Evolutionary conservation across 2,888 invertebrate genomes (phyloP).

Genomic region (Onchidella celtica): DNA sequence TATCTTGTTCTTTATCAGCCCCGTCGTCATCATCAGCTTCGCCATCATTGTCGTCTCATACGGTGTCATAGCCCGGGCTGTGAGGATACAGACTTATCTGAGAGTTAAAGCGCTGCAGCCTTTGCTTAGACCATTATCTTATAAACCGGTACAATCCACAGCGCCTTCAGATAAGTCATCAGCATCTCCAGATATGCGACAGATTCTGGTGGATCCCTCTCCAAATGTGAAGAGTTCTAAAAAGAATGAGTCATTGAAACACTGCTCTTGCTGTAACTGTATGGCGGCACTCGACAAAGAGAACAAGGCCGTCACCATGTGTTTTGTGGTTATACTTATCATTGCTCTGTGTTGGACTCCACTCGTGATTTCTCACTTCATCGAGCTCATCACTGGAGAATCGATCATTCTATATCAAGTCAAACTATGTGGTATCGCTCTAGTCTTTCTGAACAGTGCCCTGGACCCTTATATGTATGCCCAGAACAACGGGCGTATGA

Average conservation of each 20-base stretch:
- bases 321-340: conserved; percentile 67
- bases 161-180: neutral
- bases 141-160: neutral
- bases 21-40: conserved; percentile 63
- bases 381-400: conserved; percentile 66
- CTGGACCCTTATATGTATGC: conserved; percentile 72
- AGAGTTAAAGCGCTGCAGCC: conserved; percentile 39
- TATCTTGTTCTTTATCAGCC: conserved; percentile 68
- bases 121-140: neutral
- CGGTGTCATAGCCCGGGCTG: conserved; percentile 63
- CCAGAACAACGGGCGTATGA: conserved; percentile 63
- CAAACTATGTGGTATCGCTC: conserved; percentile 72
- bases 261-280: conserved; percentile 55
- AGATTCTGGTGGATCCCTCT: conserved; percentile 15
- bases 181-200: conserved; percentile 14
- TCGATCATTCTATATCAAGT: conserved; percentile 72
- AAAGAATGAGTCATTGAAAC: conserved; percentile 19
- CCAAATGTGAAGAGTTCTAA: neutral
- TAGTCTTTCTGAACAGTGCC: conserved; percentile 73
- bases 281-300: conserved; percentile 63
- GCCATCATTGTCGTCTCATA: conserved; percentile 62
- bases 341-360: conserved; percentile 71
- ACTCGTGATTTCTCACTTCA: conserved; percentile 67
- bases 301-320: conserved; percentile 69
- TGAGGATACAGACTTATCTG: conserved; percentile 56